Evolutionary conservation across 2,113 vertebrate genomes (phyloP).

Genomic region (Gymnobelideus leadbeateri): DNA sequence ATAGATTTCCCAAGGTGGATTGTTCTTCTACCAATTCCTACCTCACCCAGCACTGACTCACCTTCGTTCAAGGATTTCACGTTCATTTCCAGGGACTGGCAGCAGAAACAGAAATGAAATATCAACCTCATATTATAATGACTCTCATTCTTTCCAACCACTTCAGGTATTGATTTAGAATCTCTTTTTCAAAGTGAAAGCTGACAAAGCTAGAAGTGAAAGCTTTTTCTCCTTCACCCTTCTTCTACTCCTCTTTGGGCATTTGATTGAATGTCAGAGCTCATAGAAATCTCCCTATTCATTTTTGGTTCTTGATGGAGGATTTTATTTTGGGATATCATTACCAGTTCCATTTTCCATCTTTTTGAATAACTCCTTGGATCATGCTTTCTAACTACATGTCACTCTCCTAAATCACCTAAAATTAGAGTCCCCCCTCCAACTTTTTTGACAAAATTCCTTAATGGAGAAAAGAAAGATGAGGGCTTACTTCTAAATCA

Average conservation of each 20-base stretch:
- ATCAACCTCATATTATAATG: not conserved
- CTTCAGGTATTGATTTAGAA: slow-evolving; percentile 8
- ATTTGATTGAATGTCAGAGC: not conserved
- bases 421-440: not conserved
- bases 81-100: not conserved
- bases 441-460: slow-evolving; percentile 13
- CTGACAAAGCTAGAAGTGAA: slow-evolving; percentile 29
- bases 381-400: not conserved
- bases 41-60: not conserved
- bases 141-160: slow-evolving; percentile 26
- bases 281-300: slow-evolving; percentile 12
- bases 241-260: not conserved
- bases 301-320: not conserved
- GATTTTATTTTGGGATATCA: not conserved
- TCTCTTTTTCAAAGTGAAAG: slow-evolving; percentile 6
- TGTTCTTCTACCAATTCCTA: not conserved
- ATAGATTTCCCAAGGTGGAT: not conserved
- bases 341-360: not conserved
- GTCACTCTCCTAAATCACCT: not conserved
- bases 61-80: not conserved
- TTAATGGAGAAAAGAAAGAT: slow-evolving; percentile 5
- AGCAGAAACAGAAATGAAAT: slow-evolving; percentile 28
- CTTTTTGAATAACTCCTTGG: not conserved
- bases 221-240: not conserved
- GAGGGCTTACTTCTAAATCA: slow-evolving; percentile 1